phyloP scores from a whole-genome alignment of 1,140 invertebrate species.

The Drosophila nebulosa region DNA sequence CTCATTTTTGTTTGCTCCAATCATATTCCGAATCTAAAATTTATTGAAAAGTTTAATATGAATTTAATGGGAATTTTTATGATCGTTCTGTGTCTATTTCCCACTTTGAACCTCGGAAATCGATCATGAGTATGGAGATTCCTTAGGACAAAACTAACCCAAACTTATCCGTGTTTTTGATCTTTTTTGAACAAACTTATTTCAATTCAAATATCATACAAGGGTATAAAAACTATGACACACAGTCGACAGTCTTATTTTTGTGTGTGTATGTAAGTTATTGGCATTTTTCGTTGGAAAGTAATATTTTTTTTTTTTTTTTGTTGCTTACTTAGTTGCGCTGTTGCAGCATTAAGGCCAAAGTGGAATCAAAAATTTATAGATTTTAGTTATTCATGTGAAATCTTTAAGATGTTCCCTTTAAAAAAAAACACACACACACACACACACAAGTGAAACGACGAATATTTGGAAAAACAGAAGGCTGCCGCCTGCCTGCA shows the following conservation, averaged over 20 bases:
- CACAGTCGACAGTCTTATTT: neutral
- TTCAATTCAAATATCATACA: neutral
- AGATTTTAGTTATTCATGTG: conserved; percentile 78
- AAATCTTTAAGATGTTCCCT: conserved; percentile 70
- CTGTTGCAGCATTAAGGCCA: conserved; percentile 28
- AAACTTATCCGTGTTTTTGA: neutral
- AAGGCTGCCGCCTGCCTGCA: conserved; percentile 26
- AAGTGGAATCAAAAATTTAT: conserved; percentile 78
- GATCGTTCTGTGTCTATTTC: too few species aligned
- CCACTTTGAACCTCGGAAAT: too few species aligned
- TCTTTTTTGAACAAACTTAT: neutral
- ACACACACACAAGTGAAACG: conserved; percentile 2
- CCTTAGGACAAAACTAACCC: too few species aligned
- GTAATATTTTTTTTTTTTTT: conserved; percentile 62
- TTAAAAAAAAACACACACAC: too few species aligned
- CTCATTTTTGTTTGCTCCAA: too few species aligned
- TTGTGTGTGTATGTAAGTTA: conserved; percentile 41
- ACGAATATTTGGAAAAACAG: neutral
- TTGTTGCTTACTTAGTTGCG: conserved; percentile 25
- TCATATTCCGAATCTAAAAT: too few species aligned
- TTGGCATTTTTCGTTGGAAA: conserved; percentile 60
- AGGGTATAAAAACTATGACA: neutral
- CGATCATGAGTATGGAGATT: too few species aligned
- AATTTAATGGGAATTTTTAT: too few species aligned
- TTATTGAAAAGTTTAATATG: too few species aligned